Percentiles rank a stretch among this genome's conserved stretches.
Conservation (phyloP, 2,113 vertebrate genomes). For the Cettia cetti region DNA sequence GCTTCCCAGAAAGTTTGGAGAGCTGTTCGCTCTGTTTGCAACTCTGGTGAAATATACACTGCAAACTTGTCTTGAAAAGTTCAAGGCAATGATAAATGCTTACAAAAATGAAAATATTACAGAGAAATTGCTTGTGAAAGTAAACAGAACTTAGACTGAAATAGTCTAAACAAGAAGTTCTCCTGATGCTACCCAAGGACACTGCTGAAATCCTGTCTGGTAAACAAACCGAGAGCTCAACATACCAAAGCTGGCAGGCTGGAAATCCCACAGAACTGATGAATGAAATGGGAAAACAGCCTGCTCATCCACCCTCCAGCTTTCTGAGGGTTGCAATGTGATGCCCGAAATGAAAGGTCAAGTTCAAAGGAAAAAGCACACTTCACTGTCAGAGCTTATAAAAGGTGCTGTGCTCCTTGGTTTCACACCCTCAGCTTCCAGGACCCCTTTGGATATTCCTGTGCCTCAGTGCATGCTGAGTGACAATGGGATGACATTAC, state of each 20-base stretch:
- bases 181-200: slow-evolving; percentile 43
- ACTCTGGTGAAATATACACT: not conserved
- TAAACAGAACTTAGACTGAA: not conserved
- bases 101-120: not conserved
- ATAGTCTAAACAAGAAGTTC: slow-evolving; percentile 49
- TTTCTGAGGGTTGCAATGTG: not conserved
- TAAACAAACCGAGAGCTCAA: not conserved
- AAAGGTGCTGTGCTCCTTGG: not conserved
- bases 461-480: not conserved
- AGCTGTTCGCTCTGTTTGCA: not conserved
- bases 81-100: not conserved
- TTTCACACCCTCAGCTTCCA: not conserved
- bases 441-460: not conserved
- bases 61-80: not conserved
- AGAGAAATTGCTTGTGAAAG: not conserved
- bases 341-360: not conserved
- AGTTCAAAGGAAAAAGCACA: not conserved
- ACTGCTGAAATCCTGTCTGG: slow-evolving; percentile 8
- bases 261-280: not conserved
- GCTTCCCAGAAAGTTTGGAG: not conserved
- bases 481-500: not conserved
- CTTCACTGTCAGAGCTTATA: not conserved
- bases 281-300: not conserved
- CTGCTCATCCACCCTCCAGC: not conserved
- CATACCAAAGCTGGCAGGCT: not conserved